phyloP scores from a whole-genome alignment of 2,888 invertebrate species.

The Drosophila peninsularis region DNA sequence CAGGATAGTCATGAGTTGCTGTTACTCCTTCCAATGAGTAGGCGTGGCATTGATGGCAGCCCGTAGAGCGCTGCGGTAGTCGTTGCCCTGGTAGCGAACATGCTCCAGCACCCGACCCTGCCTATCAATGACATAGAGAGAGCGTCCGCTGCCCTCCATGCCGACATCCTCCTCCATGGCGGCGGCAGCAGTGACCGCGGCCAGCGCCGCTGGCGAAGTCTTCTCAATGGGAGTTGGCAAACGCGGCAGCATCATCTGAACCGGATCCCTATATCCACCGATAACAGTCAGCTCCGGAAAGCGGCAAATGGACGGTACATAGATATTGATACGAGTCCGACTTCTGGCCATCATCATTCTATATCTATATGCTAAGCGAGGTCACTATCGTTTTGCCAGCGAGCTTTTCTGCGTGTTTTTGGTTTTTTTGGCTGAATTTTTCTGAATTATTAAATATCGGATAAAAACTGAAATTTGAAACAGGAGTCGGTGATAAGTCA shows the following conservation, averaged over 20 bases:
- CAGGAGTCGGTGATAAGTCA: neutral
- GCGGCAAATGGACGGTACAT: constrained; percentile 33
- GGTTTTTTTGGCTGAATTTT: neutral
- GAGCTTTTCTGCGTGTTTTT: neutral
- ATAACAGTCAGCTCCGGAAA: constrained; percentile 45
- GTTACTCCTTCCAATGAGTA: constrained; percentile 1
- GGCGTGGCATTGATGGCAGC: constrained; percentile 21
- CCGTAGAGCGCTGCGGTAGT: constrained; percentile 55
- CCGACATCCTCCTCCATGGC: constrained; percentile 19
- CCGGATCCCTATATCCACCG: constrained; percentile 18
- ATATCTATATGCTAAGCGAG: neutral
- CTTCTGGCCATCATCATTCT: constrained; percentile 30
- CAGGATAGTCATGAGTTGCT: neutral
- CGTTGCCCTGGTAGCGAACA: constrained; percentile 52
- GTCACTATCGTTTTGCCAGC: neutral
- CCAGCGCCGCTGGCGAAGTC: neutral
- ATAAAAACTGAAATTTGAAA: constrained; percentile 15
- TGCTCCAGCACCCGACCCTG: constrained; percentile 53
- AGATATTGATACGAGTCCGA: constrained; percentile 40
- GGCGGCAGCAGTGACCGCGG: constrained; percentile 3
- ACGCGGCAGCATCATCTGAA: constrained; percentile 8
- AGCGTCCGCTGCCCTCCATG: constrained; percentile 34
- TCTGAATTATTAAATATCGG: constrained; percentile 1
- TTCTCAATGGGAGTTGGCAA: neutral
- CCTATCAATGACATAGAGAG: constrained; percentile 45